Base-by-base conservation (phyloP, 2,888 invertebrate genomes). In the Ametastegia equiseti region DNA sequence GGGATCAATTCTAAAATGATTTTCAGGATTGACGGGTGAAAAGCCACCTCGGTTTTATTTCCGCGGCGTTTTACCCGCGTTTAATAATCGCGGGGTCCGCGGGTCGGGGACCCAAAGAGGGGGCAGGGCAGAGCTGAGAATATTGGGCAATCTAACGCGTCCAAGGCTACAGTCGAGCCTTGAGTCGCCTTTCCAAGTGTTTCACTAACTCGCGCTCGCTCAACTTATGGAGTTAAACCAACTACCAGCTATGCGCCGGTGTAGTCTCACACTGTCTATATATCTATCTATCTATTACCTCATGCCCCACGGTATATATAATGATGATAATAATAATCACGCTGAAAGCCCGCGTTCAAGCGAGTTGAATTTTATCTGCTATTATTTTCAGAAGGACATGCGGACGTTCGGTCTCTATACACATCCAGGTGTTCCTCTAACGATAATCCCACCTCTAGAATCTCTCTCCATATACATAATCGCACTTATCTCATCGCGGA, bases 61-160 rank as follows among this genome's bases (percentile, higher is more conserved):
- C 54, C 3, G 33, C 33, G 75, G 1, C 30, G 54, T 36, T 50
- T 75, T 45, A 39, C 78, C 60, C 57, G 39, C 60, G 57, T 13
- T n/a, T 36, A 45, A 57, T 33, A 7, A 11, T 57, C 2, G 36
- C 13, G 78, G 78, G 60, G 57, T 42, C 78, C 30, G 39, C 30
- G 42, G 39, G 27, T 60, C 60, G 27, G 36, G 36, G 30, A 60
- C 82, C 83, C 13, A 81, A 81, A 39, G 78, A 83, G 84, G 87
- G 84, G 86, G 87, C 86, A 87, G 84, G 86, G 87, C 86, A 84
- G 85, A 87, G 87, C 85, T 84, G 86, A n/a, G n/a, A 90, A 91
- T 90, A 91, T 91, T 91, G 89, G 91, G 90, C 90, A 91, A 91
- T 90, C 91, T 90, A 90, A 91, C 87, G 88, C 90, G 90, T 90